These are phyloP conservation scores for Caenorhabditis latens DNA, from an alignment of 1,140 invertebrate species.

Conservation along the genomic window DNA sequence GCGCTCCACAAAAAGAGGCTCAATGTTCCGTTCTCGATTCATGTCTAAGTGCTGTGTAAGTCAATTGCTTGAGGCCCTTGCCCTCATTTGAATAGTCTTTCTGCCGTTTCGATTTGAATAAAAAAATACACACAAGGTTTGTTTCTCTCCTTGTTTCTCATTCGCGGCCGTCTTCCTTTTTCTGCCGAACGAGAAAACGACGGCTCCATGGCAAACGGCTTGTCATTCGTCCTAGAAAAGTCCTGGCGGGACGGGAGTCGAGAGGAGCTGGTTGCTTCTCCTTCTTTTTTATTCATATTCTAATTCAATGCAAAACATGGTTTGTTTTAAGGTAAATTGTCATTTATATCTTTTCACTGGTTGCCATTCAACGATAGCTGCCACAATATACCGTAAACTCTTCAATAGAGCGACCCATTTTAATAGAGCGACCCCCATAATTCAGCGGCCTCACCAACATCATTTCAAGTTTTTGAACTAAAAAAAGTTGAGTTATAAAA, in stretches of 20 bases:
- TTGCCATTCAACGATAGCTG: too few relatives aligned
- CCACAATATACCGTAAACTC: too few relatives aligned
- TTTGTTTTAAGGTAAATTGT: too few relatives aligned
- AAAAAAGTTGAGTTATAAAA: too few relatives aligned
- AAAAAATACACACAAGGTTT: conserved; percentile 9
- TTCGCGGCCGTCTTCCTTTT: background rate
- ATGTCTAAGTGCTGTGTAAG: background rate
- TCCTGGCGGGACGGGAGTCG: background rate
- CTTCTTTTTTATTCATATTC: background rate
- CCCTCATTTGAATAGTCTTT: conserved; percentile 7
- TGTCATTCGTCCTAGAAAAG: conserved; percentile 11
- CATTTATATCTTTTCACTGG: too few relatives aligned
- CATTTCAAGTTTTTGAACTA: too few relatives aligned
- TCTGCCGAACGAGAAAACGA: background rate
- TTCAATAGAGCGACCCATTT: too few relatives aligned
- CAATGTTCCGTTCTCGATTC: background rate
- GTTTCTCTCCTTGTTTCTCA: background rate
- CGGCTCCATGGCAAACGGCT: conserved; percentile 28
- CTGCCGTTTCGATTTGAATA: conserved; percentile 24
- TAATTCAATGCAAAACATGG: background rate
- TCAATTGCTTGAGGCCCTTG: background rate
- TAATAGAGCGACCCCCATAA: too few relatives aligned
- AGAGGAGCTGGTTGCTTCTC: background rate
- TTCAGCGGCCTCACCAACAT: too few relatives aligned
- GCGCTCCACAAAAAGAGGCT: background rate